Evolutionary conservation across 2,113 vertebrate genomes (phyloP), one percentile per base, ranked within the genome.

Genomic region (Rhipidura dahli): DNA sequence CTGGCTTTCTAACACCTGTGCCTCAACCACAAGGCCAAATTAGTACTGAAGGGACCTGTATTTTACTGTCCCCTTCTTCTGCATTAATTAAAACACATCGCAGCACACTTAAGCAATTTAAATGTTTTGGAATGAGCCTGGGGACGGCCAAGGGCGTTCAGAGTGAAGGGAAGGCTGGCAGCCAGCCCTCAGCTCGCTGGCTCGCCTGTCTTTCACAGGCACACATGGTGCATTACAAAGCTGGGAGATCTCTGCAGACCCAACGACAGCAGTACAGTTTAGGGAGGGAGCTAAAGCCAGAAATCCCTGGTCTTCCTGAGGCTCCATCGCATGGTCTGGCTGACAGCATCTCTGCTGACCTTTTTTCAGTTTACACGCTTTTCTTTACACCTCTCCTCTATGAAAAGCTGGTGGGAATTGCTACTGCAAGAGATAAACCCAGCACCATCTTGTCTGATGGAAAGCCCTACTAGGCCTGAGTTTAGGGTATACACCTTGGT

Each of bases 81-180:
- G 84, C 73, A 75, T 82, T 96, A 95, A 94, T 95, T 90, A 95
- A 95, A 94, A 93, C 79, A 93, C 90, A 93, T 94, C 54, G 0
- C 83, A 93, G 73, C 90, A 77, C 92, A 92, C 86, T 94, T 94
- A 84, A 97, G 83, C 86, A 91, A 97, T 97, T 95, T 91, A 91
- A 97, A 96, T 94, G 73, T 82, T 81, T 79, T 93, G 87, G 78
- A 96, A 78, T 4, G 39, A 96, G 88, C 61, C 64, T 90, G 70
- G 5, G 77, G 93, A 97, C 77, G 0, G 92, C 97, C 95, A 97
- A 96, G 85, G 96, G 93, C 85, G 1, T 96, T 96, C 95, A 85
- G 96, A 97, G 93, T 39, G 63, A 86, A 57, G 44, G 23, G 70
- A 87, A 63, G 60, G 39, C 69, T 97, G 97, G 97, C 97, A 92